Evolutionary conservation across 2,797 vertebrate genomes (phyloP).

Genomic region (Malurus leucopterus): DNA sequence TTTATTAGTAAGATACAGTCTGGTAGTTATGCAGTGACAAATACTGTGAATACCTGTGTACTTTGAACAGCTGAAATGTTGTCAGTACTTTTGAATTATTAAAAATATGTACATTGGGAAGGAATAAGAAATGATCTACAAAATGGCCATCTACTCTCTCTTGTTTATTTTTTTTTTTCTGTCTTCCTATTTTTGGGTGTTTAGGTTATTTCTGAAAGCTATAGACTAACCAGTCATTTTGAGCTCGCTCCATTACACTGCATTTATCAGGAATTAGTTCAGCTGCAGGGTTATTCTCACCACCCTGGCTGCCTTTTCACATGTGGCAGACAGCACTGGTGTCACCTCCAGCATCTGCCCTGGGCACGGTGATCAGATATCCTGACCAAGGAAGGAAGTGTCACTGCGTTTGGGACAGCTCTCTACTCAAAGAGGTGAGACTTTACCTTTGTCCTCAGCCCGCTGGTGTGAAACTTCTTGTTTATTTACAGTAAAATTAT

Average conservation of each 20-base stretch:
- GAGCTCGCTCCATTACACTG: rapidly evolving
- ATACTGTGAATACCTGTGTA: background rate
- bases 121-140: background rate
- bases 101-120: background rate
- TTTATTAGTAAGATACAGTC: background rate
- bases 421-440: background rate
- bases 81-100: background rate
- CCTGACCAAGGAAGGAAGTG: background rate
- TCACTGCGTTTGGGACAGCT: background rate
- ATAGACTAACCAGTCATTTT: background rate
- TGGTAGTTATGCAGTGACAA: background rate
- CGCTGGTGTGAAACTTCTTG: background rate
- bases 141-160: background rate
- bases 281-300: background rate
- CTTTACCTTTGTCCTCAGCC: background rate
- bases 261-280: background rate
- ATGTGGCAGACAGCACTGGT: background rate
- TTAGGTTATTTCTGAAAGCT: background rate
- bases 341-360: background rate
- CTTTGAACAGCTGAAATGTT: background rate
- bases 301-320: background rate
- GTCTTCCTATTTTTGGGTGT: background rate
- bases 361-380: rapidly evolving
- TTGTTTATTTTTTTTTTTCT: background rate
- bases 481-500: background rate